Base-by-base conservation (phyloP, 2,888 invertebrate genomes). In the Trichacis sp. region DNA sequence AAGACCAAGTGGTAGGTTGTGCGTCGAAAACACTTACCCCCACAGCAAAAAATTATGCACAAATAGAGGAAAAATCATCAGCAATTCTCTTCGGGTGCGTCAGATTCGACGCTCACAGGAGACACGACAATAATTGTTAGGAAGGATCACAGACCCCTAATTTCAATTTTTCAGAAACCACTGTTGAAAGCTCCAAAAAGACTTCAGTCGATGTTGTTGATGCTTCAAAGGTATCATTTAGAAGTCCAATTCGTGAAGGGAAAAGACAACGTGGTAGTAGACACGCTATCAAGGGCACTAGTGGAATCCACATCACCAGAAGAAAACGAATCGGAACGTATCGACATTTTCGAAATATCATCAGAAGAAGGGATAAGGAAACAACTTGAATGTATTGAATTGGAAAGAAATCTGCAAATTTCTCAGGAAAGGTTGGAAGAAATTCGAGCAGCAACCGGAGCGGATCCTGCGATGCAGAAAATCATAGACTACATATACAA, bases 1-100 rank as follows among this genome's bases (percentile, higher is more conserved):
- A 81, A 18, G 72, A 71, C 15, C 68, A 76, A 55, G 77, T 79
- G 3, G 65, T 80, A 20, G 76, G 72, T 4, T 83, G 77, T 68
- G 80, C 78, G 4, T 78, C 79, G 18, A 72, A 71, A 62, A 63
- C 76, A 1, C 50, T n/a, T 80, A 29, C 73, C 74, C n/a, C 48
- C 17, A 61, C 70, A 0, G 75, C 79, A 67, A 20, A 51, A 19
- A 69, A 65, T 18, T 78, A 76, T 64, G 68, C 74, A 6, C 75
- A 77, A 56, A 78, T 78, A 6, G 80, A 81, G 46, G 77, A 79
- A 63, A 80, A 81, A 56, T 63, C 74, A 11, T 50, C 77, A 33
- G 79, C 80, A 2, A 76, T 80, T 19, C 51, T 62, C 8, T 79
- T 79, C 63, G 78, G 70, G 9, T 76, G 75, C 53, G 55, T 70